phyloP scores from a whole-genome alignment of 2,888 invertebrate genomes.

The Tribolium freemani region DNA sequence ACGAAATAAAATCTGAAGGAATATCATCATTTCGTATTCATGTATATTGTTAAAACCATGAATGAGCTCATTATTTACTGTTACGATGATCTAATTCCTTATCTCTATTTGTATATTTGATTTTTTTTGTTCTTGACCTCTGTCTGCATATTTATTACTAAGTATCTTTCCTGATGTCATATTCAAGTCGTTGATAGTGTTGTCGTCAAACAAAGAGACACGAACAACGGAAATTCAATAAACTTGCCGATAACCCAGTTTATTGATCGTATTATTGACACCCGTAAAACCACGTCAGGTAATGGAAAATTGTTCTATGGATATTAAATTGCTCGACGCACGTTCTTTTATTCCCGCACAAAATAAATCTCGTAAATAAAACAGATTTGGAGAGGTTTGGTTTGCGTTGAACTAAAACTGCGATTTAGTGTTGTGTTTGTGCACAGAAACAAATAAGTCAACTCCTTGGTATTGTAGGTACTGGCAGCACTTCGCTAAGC shows the following conservation, averaged over 20 bases:
- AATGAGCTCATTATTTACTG: too few relatives aligned
- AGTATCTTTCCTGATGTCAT: too few relatives aligned
- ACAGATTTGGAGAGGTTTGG: too few relatives aligned
- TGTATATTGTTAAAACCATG: too few relatives aligned
- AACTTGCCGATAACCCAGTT: not conserved
- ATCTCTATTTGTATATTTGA: too few relatives aligned
- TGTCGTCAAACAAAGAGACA: not conserved
- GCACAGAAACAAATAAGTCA: not conserved
- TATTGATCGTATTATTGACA: not conserved
- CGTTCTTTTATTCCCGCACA: not conserved
- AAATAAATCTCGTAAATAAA: not conserved
- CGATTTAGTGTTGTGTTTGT: not conserved
- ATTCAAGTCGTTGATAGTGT: not conserved
- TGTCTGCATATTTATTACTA: not conserved
- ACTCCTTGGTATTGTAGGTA: not conserved
- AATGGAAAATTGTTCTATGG: not conserved
- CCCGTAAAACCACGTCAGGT: constrained; percentile 9
- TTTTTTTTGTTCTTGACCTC: not conserved
- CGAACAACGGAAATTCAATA: not conserved
- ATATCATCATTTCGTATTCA: too few relatives aligned
- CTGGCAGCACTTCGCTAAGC: not conserved
- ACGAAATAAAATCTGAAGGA: too few relatives aligned
- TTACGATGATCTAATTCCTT: too few relatives aligned
- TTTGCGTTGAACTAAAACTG: not conserved
- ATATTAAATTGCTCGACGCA: not conserved